A percentile compares a stretch with the other conserved stretches of the same genome.
Conservation (phyloP, 2,797 vertebrate genomes). For the Tinamus major region DNA sequence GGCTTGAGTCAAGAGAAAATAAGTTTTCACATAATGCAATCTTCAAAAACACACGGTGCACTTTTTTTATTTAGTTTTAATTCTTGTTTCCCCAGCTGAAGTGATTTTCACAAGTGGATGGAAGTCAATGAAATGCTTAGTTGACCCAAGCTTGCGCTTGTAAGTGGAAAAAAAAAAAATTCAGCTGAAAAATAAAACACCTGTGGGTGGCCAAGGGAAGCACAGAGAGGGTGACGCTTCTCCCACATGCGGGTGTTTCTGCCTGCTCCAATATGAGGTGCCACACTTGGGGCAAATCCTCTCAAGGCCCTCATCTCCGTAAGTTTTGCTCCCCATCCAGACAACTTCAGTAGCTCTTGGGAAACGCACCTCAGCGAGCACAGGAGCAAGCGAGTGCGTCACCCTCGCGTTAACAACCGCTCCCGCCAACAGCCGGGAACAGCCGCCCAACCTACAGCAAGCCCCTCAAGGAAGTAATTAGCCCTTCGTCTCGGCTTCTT, state of each 20-base stretch:
- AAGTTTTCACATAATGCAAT: background rate
- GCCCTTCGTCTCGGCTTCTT: background rate
- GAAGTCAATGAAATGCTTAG: background rate
- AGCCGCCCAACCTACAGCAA: background rate
- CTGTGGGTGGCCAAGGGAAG: background rate
- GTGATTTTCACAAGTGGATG: background rate
- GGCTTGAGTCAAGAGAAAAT: background rate
- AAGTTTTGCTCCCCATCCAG: background rate
- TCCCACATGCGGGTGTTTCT: rapidly evolving
- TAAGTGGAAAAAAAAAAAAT: background rate
- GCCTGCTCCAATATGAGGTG: background rate
- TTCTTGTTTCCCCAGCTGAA: background rate
- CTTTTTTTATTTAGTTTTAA: background rate
- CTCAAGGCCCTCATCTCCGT: background rate
- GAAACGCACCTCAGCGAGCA: background rate
- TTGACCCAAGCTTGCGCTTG: background rate
- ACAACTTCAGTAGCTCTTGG: background rate
- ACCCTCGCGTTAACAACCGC: background rate
- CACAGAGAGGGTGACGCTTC: background rate
- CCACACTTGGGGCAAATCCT: rapidly evolving
- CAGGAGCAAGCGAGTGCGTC: background rate
- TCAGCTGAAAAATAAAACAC: background rate
- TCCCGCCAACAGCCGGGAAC: slow-evolving; percentile 2
- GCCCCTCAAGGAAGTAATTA: slow-evolving; percentile 4
- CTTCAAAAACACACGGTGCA: background rate